Conservation (phyloP, 2,888 invertebrate species). For the Serrognathus titanus region DNA sequence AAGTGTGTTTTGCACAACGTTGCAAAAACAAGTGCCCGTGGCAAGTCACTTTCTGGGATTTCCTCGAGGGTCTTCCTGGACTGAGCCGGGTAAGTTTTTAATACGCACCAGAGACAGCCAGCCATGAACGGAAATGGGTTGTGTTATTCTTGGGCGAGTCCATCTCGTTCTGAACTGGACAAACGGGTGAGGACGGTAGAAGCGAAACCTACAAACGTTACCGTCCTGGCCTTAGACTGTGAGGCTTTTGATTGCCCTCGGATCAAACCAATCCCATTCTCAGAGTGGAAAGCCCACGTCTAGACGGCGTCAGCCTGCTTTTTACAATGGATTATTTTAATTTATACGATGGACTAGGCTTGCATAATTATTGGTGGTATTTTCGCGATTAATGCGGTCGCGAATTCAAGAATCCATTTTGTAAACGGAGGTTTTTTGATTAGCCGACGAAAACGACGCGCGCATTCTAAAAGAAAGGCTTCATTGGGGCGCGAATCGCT, state of each 20-base stretch:
- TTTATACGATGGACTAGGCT: slow-evolving; percentile 4
- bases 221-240: slow-evolving; percentile 18
- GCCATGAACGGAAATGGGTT: slow-evolving; percentile 41
- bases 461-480: slow-evolving; percentile 19
- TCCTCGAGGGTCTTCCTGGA: neutral
- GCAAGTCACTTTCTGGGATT: neutral
- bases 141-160: slow-evolving; percentile 39
- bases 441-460: slow-evolving; percentile 31
- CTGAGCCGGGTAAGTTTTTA: slow-evolving; percentile 13
- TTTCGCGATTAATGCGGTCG: slow-evolving; percentile 5
- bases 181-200: slow-evolving; percentile 37
- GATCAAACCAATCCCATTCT: slow-evolving; percentile 4
- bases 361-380: slow-evolving; percentile 2
- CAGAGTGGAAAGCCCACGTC: neutral
- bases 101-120: slow-evolving; percentile 21
- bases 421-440: slow-evolving; percentile 38
- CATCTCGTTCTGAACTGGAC: slow-evolving; percentile 34
- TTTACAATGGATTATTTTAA: slow-evolving; percentile 8
- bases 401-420: slow-evolving; percentile 40
- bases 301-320: slow-evolving; percentile 5
- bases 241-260: neutral
- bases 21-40: too few species aligned
- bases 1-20: too few species aligned
- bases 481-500: slow-evolving; percentile 33
- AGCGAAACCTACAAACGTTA: slow-evolving; percentile 8